A percentile compares a stretch with the other conserved stretches of the same genome.
These are phyloP conservation scores for Amphimedon queenslandica DNA, from an alignment of 37 sponge, comb jelly and placozoan species.

Conservation along the genomic window DNA sequence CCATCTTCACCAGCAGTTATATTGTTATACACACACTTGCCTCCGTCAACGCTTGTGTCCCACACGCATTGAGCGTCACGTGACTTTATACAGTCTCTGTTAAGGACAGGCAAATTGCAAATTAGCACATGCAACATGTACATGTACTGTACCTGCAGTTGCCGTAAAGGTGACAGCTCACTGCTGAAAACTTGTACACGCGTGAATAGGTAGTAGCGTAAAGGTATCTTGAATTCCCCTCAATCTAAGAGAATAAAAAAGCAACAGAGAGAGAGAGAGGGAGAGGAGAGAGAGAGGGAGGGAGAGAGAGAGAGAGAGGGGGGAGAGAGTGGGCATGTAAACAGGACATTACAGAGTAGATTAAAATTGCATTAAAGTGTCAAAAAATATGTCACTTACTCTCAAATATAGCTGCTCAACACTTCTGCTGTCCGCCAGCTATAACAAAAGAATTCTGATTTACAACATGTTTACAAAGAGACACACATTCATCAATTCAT, in stretches of 20 bases:
- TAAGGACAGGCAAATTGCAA: neutral
- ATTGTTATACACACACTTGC: no score
- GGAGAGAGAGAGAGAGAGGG: no score
- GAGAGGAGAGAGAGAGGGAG: no score
- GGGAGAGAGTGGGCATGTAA: no score
- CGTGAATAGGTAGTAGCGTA: neutral
- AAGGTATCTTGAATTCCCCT: neutral
- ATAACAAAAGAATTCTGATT: neutral
- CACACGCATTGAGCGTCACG: neutral
- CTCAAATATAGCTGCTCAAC: neutral
- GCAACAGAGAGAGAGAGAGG: no score
- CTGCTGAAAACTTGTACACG: neutral
- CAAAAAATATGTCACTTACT: no score
- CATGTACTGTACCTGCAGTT: neutral
- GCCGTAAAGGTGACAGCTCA: neutral
- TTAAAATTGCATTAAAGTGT: no score
- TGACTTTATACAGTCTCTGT: neutral
- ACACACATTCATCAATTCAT: neutral
- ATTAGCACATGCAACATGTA: neutral
- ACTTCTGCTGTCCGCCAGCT: neutral
- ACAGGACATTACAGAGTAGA: no score
- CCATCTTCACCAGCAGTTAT: no score
- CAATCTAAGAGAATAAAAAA: no score
- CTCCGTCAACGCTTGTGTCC: no score
- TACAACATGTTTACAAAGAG: neutral